Evolutionary conservation across 2,888 invertebrate genomes (phyloP).

Genomic region (Caenorhabditis afra): DNA sequence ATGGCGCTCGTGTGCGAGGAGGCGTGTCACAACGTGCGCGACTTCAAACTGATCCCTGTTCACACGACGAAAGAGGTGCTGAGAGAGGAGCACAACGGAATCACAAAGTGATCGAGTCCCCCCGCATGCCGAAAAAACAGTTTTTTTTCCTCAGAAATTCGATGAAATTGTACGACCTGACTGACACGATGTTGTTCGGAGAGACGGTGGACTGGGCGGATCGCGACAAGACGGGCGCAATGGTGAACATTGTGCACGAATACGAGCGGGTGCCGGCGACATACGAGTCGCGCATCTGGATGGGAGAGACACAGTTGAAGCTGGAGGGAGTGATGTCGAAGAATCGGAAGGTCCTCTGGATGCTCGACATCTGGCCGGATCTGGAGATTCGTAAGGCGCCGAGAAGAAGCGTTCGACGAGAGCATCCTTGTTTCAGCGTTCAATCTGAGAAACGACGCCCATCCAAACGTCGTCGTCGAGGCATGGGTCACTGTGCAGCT

Average conservation of each 20-base stretch:
- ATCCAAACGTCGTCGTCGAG: slow-evolving; percentile 33
- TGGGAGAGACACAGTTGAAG: slow-evolving; percentile 28
- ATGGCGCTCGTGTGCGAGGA: slow-evolving; percentile 24
- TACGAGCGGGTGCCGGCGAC: background rate
- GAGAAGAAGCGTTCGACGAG: background rate
- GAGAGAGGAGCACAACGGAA: no score
- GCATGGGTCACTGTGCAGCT: slow-evolving; percentile 34
- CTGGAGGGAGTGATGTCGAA: slow-evolving; percentile 39
- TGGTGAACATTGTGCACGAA: background rate
- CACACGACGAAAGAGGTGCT: background rate
- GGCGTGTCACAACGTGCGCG: background rate
- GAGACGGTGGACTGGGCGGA: background rate
- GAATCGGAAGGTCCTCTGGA: slow-evolving; percentile 37
- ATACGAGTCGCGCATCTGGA: slow-evolving; percentile 4
- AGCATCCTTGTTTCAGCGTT: slow-evolving; percentile 12
- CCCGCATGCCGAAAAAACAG: no score
- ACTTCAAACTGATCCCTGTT: slow-evolving; percentile 26
- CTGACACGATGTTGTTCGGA: slow-evolving; percentile 14
- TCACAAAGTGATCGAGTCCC: no score
- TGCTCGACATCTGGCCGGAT: slow-evolving; percentile 43
- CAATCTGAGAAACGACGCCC: slow-evolving; percentile 6
- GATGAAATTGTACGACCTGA: background rate
- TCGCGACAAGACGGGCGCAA: background rate
- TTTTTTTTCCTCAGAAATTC: no score
- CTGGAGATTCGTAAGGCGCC: slow-evolving; percentile 33